These are phyloP conservation scores for Sminthurides aquaticus DNA, from an alignment of 2,888 invertebrate species.

Conservation along the genomic window DNA sequence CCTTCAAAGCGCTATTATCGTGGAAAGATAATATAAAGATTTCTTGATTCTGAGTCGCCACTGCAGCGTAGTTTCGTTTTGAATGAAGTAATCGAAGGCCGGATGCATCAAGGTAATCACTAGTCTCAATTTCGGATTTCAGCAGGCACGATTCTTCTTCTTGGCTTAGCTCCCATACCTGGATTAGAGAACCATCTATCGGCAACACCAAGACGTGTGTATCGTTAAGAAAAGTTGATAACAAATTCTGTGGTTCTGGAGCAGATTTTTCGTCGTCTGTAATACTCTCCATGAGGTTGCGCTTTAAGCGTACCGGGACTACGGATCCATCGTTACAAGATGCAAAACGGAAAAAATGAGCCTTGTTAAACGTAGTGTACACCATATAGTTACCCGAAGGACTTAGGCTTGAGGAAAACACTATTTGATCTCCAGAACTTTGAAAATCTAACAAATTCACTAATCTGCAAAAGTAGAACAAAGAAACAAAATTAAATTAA, in stretches of 20 bases:
- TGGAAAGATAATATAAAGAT: conserved; percentile 22
- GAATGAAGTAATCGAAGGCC: conserved; percentile 20
- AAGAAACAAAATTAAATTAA: conserved; percentile 1
- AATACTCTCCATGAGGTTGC: neutral
- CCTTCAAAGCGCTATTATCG: conserved; percentile 11
- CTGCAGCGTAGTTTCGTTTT: conserved; percentile 15
- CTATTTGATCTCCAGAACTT: conserved; percentile 24
- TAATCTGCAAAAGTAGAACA: too few species aligned
- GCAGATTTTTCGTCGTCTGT: neutral
- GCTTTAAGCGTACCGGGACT: conserved; percentile 17
- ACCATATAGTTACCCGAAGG: conserved; percentile 28
- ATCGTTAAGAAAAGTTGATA: conserved; percentile 25
- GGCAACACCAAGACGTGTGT: conserved; percentile 24
- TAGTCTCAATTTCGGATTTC: conserved; percentile 15
- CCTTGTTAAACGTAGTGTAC: conserved; percentile 24
- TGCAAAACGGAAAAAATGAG: conserved; percentile 24
- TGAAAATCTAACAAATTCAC: conserved; percentile 33
- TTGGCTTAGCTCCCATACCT: conserved; percentile 18
- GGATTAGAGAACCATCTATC: conserved; percentile 21
- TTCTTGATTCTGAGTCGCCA: conserved; percentile 17
- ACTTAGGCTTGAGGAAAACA: conserved; percentile 30
- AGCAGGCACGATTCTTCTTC: conserved; percentile 9
- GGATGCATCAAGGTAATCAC: conserved; percentile 9
- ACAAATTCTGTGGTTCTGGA: conserved; percentile 9
- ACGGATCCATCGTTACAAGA: conserved; percentile 10